Percentiles rank a stretch among this genome's conserved stretches.
phyloP scores from a whole-genome alignment of 2,797 vertebrate genomes.

The Natrix natrix region DNA sequence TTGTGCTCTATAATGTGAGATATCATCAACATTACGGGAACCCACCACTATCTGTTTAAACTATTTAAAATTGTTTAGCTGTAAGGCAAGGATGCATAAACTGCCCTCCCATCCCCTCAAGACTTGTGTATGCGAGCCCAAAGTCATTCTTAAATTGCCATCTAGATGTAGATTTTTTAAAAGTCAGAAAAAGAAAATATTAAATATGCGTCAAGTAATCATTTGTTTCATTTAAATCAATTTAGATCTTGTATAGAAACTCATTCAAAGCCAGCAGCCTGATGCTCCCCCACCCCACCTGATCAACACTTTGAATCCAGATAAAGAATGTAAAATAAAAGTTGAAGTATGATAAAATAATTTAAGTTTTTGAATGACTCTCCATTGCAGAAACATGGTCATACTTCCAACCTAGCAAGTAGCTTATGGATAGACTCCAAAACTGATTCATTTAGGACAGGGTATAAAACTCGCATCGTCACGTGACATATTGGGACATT shows the following conservation, averaged over 20 bases:
- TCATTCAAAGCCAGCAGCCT: not conserved
- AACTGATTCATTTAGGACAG: not conserved
- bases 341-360: slow-evolving; percentile 12
- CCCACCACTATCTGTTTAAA: slow-evolving; percentile 29
- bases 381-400: slow-evolving; percentile 11
- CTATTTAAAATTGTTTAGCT: not conserved
- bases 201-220: not conserved
- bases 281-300: not conserved
- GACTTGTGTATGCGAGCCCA: not conserved
- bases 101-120: not conserved
- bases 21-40: not conserved
- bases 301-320: not conserved
- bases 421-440: not conserved
- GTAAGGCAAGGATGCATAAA: not conserved
- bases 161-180: not conserved
- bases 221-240: not conserved
- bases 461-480: no score
- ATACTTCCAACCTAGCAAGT: slow-evolving; percentile 5
- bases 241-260: not conserved
- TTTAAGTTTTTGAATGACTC: not conserved
- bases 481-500: no score
- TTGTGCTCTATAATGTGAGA: slow-evolving; percentile 1
- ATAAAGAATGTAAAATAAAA: slow-evolving; percentile 3
- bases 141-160: not conserved
- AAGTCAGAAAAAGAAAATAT: not conserved